phyloP scores from a whole-genome alignment of 2,797 vertebrate species.

The Hirundo rustica region DNA sequence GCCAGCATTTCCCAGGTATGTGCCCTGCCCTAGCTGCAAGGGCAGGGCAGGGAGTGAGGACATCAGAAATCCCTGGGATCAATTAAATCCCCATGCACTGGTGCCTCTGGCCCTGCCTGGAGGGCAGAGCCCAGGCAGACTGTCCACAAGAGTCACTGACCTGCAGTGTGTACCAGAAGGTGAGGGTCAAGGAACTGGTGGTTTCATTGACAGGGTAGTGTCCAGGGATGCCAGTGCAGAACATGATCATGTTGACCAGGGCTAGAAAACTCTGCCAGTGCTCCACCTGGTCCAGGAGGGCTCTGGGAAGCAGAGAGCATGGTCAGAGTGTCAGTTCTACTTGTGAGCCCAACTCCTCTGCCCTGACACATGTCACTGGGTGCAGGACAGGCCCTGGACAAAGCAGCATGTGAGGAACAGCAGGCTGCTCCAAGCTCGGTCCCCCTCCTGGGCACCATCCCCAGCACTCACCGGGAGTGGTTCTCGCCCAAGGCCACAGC shows the following conservation, averaged over 20 bases:
- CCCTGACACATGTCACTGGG: background rate
- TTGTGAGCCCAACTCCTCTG: background rate
- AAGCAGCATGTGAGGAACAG: background rate
- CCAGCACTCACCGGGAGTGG: constrained; percentile 88
- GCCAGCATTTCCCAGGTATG: background rate
- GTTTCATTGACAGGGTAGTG: constrained; percentile 98
- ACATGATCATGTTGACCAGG: constrained; percentile 99
- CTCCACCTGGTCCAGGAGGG: constrained; percentile 94
- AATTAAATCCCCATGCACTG: accelerated
- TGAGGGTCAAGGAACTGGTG: constrained; percentile 96
- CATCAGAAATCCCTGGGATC: background rate
- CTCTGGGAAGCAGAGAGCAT: constrained; percentile 72
- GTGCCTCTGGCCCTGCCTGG: background rate
- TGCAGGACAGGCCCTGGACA: background rate
- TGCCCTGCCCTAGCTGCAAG: background rate
- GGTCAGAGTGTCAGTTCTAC: background rate
- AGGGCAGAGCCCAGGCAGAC: background rate
- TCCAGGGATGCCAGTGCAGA: constrained; percentile 96
- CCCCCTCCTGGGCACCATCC: background rate
- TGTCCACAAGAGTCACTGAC: constrained; percentile 44
- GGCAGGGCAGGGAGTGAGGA: background rate
- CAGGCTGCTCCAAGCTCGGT: background rate
- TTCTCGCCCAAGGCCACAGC: constrained; percentile 95
- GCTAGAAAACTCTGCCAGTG: constrained; percentile 98
- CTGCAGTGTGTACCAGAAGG: constrained; percentile 98